A percentile compares a stretch with the other conserved stretches of the same genome.
Conservation (phyloP, 2,888 invertebrate species). For the Peribatodes rhomboidaria region DNA sequence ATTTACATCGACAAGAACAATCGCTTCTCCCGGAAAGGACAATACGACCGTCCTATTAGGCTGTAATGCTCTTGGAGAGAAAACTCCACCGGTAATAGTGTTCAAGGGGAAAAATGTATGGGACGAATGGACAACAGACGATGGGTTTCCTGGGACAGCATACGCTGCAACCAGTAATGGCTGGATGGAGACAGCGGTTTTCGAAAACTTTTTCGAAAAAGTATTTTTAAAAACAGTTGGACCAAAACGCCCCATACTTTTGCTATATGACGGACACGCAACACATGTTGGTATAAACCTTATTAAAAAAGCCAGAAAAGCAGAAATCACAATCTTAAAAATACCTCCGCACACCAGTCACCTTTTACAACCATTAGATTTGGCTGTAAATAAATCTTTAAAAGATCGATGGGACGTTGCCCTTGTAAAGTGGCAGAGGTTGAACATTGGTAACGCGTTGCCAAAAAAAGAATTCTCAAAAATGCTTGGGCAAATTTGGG, state of each 20-base stretch:
- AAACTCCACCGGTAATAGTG: conserved; percentile 50
- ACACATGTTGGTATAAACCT: conserved; percentile 41
- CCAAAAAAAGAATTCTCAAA: conserved; percentile 48
- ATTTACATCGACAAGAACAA: conserved; percentile 43
- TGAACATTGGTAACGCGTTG: conserved; percentile 44
- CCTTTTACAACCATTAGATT: conserved; percentile 47
- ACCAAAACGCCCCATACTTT: conserved; percentile 36
- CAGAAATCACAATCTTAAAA: conserved; percentile 36
- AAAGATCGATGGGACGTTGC: conserved; percentile 49
- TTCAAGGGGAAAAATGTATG: conserved; percentile 49
- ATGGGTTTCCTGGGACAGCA: conserved; percentile 48
- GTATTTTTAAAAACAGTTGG: conserved; percentile 30
- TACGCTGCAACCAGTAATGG: conserved; percentile 44
- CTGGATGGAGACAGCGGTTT: conserved; percentile 53
- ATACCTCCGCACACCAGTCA: conserved; percentile 45
- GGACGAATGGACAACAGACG: conserved; percentile 41
- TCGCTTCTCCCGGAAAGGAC: conserved; percentile 47
- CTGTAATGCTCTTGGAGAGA: conserved; percentile 48
- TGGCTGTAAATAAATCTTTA: conserved; percentile 51
- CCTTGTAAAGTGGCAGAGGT: conserved; percentile 50
- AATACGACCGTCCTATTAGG: conserved; percentile 31
- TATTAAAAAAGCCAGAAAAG: conserved; percentile 31
- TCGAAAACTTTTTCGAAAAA: conserved; percentile 31
- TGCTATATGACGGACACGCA: conserved; percentile 44
- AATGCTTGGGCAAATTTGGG: conserved; percentile 47